Percentiles rank a stretch among this genome's conserved stretches.
Conservation (phyloP, 2,888 invertebrate genomes). For the Nasonovia ribisnigri region DNA sequence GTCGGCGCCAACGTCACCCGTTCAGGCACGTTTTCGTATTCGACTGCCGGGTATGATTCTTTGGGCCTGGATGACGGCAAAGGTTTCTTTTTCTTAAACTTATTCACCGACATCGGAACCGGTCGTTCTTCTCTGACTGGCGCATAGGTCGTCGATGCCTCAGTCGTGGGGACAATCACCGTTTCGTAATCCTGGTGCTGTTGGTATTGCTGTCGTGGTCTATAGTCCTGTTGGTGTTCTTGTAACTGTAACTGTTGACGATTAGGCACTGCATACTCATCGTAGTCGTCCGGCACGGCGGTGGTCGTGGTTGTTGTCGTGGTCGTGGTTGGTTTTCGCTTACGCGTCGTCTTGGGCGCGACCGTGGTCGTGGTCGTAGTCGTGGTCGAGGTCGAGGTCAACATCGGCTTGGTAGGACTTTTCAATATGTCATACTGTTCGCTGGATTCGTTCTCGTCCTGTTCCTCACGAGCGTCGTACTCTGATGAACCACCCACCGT, state of each 20-base stretch:
- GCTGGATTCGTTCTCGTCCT: slow-evolving; percentile 57
- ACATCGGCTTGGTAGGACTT: slow-evolving; percentile 48
- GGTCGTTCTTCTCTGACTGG: slow-evolving; percentile 20
- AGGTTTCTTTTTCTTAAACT: slow-evolving; percentile 64
- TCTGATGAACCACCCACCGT: slow-evolving; percentile 11
- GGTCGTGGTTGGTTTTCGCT: slow-evolving; percentile 53
- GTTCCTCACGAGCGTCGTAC: slow-evolving; percentile 44
- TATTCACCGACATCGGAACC: slow-evolving; percentile 49
- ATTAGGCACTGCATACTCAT: slow-evolving; percentile 57
- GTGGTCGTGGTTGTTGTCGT: slow-evolving; percentile 69
- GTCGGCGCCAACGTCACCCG: slow-evolving; percentile 23
- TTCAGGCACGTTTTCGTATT: slow-evolving; percentile 14
- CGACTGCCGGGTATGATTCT: neutral
- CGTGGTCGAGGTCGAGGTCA: slow-evolving; percentile 66
- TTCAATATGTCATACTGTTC: slow-evolving; percentile 58
- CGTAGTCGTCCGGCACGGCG: slow-evolving; percentile 52
- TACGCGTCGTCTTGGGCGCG: slow-evolving; percentile 58
- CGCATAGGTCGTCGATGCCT: neutral
- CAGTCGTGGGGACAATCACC: neutral
- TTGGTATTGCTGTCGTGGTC: slow-evolving; percentile 64
- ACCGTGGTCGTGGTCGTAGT: slow-evolving; percentile 68
- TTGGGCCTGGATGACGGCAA: slow-evolving; percentile 52
- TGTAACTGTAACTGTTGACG: slow-evolving; percentile 41
- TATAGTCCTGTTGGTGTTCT: slow-evolving; percentile 67
- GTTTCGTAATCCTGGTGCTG: slow-evolving; percentile 44